Evolutionary conservation across 2,888 invertebrate genomes (phyloP), one percentile per base, ranked within the genome.

Genomic region (Pollenia labialis): DNA sequence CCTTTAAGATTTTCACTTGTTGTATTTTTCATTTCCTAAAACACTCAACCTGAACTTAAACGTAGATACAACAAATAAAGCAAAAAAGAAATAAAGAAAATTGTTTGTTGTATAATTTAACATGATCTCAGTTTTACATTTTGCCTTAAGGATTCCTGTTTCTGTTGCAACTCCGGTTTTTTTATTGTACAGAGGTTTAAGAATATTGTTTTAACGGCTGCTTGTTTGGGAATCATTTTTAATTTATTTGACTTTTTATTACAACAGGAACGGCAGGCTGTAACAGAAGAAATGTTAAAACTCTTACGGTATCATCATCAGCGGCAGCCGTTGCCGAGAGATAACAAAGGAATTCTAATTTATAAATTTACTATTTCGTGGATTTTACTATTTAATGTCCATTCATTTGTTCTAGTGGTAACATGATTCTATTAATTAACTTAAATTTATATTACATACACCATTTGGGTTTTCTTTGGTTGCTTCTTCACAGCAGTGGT

Each of bases 181-280:
- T 23, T 23, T 23, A 23, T 16, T 56, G 4, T 60, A 10, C 4
- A 3, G 23, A 56, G 56, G 23, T 71, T 50, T 23, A 23, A 23
- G 23, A 52, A 42, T 23, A 58, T 46, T 81, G 32, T 44, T 81
- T 44, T 44, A 46, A 72, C 42, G 12, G 60, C 16, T 32, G 18
- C 4, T 48, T 42, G 9, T 74, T 58, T 66, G 44, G 42, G 14
- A 23, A 75, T 52, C 50, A 56, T 60, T 60, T 60, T 82, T 40
- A 75, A 82, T 75, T 82, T 82, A 60, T 60, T 54, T 52, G 14
- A 68, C 46, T 44, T 69, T 75, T 23, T 69, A 64, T 46, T 56
- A 72, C 42, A 58, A 12, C 44, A 32, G n/a, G n/a, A 56, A 18
- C 40, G 54, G 23, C 50, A 9, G 18, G n/a, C 42, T 48, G 42